These are phyloP conservation scores for Euwallacea fornicatus DNA, from an alignment of 1,140 invertebrate genomes.

Conservation along the genomic window DNA sequence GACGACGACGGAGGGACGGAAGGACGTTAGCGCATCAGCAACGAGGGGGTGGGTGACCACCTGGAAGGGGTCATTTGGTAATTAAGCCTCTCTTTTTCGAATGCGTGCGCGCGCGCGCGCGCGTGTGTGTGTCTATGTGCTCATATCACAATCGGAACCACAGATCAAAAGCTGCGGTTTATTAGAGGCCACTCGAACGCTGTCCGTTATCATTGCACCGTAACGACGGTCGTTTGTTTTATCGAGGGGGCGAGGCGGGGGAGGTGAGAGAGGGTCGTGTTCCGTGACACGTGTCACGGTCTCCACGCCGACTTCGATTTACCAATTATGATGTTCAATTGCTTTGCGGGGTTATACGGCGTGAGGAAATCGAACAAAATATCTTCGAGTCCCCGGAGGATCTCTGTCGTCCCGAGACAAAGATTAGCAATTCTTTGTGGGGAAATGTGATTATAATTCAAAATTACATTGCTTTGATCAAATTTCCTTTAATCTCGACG, in stretches of 20 bases:
- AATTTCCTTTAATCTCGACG: slow-evolving; percentile 39
- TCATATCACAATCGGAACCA: too few relatives aligned
- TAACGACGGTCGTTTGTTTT: slow-evolving; percentile 40
- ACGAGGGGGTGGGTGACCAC: too few relatives aligned
- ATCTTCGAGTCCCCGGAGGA: slow-evolving; percentile 40
- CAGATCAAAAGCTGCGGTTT: neutral
- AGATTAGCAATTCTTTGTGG: slow-evolving; percentile 39
- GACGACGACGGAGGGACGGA: slow-evolving; percentile 8
- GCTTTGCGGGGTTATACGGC: slow-evolving; percentile 42
- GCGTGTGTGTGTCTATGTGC: too few relatives aligned
- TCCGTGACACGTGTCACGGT: slow-evolving; percentile 46
- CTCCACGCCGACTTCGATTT: slow-evolving; percentile 43
- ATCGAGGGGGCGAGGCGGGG: too few relatives aligned
- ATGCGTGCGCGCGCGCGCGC: too few relatives aligned
- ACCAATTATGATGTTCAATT: slow-evolving; percentile 49
- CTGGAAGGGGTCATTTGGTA: too few relatives aligned
- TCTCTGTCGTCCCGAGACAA: slow-evolving; percentile 32
- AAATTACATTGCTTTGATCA: slow-evolving; percentile 37
- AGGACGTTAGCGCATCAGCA: too few relatives aligned
- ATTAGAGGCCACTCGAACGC: slow-evolving; percentile 25
- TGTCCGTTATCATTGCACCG: slow-evolving; percentile 24
- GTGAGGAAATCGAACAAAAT: slow-evolving; percentile 44
- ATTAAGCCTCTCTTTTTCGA: too few relatives aligned
- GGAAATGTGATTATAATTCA: slow-evolving; percentile 39
- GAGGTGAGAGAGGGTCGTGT: slow-evolving; percentile 38